Evolutionary conservation across 2,888 invertebrate genomes (phyloP), one percentile per base, ranked within the genome.

Genomic region (Chymomyza amoena): DNA sequence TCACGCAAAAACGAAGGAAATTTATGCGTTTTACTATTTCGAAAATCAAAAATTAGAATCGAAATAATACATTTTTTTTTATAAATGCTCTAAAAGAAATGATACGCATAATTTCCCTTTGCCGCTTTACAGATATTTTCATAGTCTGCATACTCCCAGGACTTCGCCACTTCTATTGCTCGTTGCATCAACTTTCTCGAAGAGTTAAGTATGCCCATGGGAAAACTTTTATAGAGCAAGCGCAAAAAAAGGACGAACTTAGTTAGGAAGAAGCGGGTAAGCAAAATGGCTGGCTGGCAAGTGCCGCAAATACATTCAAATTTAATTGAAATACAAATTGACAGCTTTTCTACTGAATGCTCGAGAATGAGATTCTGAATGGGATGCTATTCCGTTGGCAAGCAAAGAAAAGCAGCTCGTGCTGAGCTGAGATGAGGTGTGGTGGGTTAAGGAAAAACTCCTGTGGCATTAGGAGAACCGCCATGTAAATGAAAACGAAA

Each of bases 251-350:
- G 4, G 13, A 13, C 39, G 13, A 9, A 36, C 36, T 36, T 36
- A 52, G 52, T 25, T 13, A n/a, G 9, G 52, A 52, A 13, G 5
- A 16, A 52, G 16, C 15, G 52, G 15, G 52, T 52, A 52, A 52
- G 16, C 52, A 54, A 20, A n/a, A n/a, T n/a, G n/a, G n/a, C n/a
- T 25, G 57, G 67, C 75, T 73, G 75, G 73, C 75, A 75, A 75
- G 75, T 75, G 75, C 75, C 71, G 64, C 66, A 75, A 75, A 75
- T 75, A 75, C 75, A 75, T 75, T 75, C 75, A 79, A 80, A 80
- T 78, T 78, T 75, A 78, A 78, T 78, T 78, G 78, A 72, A 78
- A 75, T 72, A 80, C 79, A 79, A 79, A 79, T 78, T 79, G 79
- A 69, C 73, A 76, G 75, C 73, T 76, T 79, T 80, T 80, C 70